phyloP scores from a whole-genome alignment of 2,113 vertebrate genomes.

The Sinocyclocheilus maitianheensis region DNA sequence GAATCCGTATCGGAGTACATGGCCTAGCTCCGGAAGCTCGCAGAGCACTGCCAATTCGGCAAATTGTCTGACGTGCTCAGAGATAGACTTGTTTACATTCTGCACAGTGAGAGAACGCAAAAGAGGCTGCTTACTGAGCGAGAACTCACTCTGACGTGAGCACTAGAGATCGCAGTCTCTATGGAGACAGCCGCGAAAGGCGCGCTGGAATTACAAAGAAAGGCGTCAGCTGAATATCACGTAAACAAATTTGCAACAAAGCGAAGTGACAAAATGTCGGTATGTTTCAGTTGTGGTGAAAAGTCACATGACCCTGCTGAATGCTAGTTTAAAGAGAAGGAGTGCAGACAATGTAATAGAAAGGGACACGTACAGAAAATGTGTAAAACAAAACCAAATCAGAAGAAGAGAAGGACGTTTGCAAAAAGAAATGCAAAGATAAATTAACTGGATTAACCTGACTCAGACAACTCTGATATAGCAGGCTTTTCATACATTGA shows the following conservation, averaged over 20 bases:
- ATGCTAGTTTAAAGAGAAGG: constrained; percentile 28
- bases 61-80: too few relatives aligned
- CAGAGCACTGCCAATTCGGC: too few relatives aligned
- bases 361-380: constrained; percentile 39
- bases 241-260: constrained; percentile 32
- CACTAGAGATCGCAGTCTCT: constrained; percentile 21
- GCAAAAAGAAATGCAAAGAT: neutral
- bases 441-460: too few relatives aligned
- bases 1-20: too few relatives aligned
- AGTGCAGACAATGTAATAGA: neutral
- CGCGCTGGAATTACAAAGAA: constrained; percentile 45
- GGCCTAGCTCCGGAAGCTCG: too few relatives aligned
- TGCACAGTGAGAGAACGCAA: constrained; percentile 63
- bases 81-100: constrained; percentile 24
- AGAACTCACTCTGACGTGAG: constrained; percentile 45
- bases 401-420: too few relatives aligned
- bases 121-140: constrained; percentile 59
- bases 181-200: constrained; percentile 14
- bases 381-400: constrained; percentile 17
- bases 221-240: constrained; percentile 15
- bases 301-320: constrained; percentile 8
- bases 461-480: neutral
- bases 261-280: neutral
- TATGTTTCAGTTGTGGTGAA: neutral
- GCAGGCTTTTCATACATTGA: constrained; percentile 32